Percentiles rank a stretch among this genome's conserved stretches.
phyloP scores from a whole-genome alignment of 1,140 invertebrate genomes.

The Aphidius gifuensis region DNA sequence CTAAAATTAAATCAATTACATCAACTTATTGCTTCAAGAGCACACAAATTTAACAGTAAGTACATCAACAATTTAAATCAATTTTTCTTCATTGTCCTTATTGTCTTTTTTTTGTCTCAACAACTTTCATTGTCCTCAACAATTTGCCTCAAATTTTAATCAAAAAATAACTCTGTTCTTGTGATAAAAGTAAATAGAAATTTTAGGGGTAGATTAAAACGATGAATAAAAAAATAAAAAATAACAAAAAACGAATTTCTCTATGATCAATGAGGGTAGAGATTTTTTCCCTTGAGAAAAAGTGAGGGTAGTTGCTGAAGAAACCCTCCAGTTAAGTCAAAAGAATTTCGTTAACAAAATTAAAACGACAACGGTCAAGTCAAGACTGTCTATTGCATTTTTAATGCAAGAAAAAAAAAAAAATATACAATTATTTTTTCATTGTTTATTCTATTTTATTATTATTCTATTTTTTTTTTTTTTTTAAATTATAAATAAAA shows the following conservation, averaged over 20 bases:
- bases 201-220: no score
- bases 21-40: slow-evolving; percentile 45
- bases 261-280: neutral
- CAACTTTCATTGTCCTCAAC: neutral
- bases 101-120: neutral
- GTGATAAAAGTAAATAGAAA: no score
- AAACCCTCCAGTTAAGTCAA: slow-evolving; percentile 23
- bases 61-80: slow-evolving; percentile 21
- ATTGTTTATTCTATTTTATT: no score
- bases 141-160: neutral
- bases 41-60: slow-evolving; percentile 50
- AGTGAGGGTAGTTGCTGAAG: neutral
- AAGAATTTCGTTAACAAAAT: slow-evolving; percentile 23
- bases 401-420: slow-evolving; percentile 3
- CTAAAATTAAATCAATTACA: slow-evolving; percentile 48
- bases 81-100: neutral
- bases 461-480: no score
- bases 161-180: neutral
- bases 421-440: no score
- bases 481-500: no score
- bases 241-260: neutral
- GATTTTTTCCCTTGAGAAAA: slow-evolving; percentile 2
- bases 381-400: slow-evolving; percentile 19
- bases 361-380: slow-evolving; percentile 22
- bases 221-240: slow-evolving; percentile 4